Percentiles rank a stretch among this genome's conserved stretches.
These are phyloP conservation scores for Thaumetopoea pityocampa DNA, from an alignment of 1,140 invertebrate genomes.

Conservation along the genomic window DNA sequence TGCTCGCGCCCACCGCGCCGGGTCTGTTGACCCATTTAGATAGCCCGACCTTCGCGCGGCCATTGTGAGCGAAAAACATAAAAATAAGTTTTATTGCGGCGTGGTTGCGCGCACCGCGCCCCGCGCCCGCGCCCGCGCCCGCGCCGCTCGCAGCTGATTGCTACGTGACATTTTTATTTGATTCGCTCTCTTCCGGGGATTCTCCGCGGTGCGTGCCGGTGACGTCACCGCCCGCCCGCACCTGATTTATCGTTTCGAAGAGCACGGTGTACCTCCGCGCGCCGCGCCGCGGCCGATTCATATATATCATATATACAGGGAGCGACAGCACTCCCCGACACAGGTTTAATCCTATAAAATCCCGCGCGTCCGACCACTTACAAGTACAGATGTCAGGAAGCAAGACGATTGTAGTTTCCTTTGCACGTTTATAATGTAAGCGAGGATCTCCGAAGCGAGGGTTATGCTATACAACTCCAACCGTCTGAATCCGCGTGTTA, in stretches of 20 bases:
- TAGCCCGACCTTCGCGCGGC: slow-evolving; percentile 74
- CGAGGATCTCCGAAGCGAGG: too few relatives aligned
- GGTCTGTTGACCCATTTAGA: slow-evolving; percentile 76
- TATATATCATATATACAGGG: too few relatives aligned
- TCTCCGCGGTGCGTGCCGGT: slow-evolving; percentile 69
- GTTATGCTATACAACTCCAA: too few relatives aligned
- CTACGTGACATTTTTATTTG: slow-evolving; percentile 76
- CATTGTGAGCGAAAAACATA: slow-evolving; percentile 75
- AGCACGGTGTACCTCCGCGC: slow-evolving; percentile 43
- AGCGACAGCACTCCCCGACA: too few relatives aligned
- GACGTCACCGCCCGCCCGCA: slow-evolving; percentile 65
- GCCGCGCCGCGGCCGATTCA: too few relatives aligned
- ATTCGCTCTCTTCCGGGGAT: slow-evolving; percentile 71
- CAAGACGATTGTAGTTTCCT: too few relatives aligned
- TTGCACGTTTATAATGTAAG: too few relatives aligned
- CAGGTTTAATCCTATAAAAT: too few relatives aligned
- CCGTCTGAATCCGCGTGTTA: too few relatives aligned
- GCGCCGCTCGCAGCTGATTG: slow-evolving; percentile 61
- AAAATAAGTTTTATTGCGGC: slow-evolving; percentile 76
- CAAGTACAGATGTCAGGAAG: too few relatives aligned
- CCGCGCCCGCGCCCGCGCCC: slow-evolving; percentile 42
- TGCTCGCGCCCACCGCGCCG: slow-evolving; percentile 69
- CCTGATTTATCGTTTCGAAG: slow-evolving; percentile 65
- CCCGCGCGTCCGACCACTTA: too few relatives aligned
- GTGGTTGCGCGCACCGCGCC: slow-evolving; percentile 67